phyloP scores from a whole-genome alignment of 30 jellyfish, hydroid and myxozoan species.

The Sanderia malayensis region DNA sequence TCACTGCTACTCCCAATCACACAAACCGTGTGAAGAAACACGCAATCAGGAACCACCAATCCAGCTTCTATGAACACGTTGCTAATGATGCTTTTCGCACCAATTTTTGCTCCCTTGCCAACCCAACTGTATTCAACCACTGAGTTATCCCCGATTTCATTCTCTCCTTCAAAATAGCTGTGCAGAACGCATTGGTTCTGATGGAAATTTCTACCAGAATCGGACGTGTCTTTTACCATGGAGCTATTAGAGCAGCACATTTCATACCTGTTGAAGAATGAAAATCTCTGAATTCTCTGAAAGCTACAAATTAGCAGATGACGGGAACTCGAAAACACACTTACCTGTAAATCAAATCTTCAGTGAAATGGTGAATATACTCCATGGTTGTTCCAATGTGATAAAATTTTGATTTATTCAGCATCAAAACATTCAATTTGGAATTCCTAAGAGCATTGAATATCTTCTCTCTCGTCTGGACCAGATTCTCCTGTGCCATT shows the following conservation, averaged over 20 bases:
- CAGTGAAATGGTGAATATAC: constrained; percentile 78
- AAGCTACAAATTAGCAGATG: too few relatives aligned
- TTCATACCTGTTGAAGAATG: too few relatives aligned
- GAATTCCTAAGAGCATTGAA: constrained; percentile 50
- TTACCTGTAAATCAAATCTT: constrained; percentile 69
- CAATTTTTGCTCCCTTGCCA: constrained; percentile 52
- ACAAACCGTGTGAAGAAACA: constrained; percentile 79
- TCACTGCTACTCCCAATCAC: constrained; percentile 33
- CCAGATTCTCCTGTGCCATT: constrained; percentile 48
- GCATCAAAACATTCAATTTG: constrained; percentile 63
- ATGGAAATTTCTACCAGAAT: too few relatives aligned
- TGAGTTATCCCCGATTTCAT: constrained; percentile 49
- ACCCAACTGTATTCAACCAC: constrained; percentile 77
- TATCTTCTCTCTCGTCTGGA: constrained; percentile 66
- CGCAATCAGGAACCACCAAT: constrained; percentile 50
- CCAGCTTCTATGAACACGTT: constrained; percentile 62
- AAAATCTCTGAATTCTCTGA: too few relatives aligned
- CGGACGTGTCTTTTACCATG: too few relatives aligned
- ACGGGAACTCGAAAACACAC: too few relatives aligned
- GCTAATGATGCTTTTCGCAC: constrained; percentile 71
- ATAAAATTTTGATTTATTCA: constrained; percentile 81
- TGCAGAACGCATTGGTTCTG: constrained; percentile 37
- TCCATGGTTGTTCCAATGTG: constrained; percentile 93
- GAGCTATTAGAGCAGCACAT: too few relatives aligned
- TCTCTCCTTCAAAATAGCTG: constrained; percentile 42